A percentile compares a stretch with the other conserved stretches of the same genome.
Evolutionary conservation across 2,113 vertebrate genomes (phyloP).

Genomic region (Stigmatopora nigra): DNA sequence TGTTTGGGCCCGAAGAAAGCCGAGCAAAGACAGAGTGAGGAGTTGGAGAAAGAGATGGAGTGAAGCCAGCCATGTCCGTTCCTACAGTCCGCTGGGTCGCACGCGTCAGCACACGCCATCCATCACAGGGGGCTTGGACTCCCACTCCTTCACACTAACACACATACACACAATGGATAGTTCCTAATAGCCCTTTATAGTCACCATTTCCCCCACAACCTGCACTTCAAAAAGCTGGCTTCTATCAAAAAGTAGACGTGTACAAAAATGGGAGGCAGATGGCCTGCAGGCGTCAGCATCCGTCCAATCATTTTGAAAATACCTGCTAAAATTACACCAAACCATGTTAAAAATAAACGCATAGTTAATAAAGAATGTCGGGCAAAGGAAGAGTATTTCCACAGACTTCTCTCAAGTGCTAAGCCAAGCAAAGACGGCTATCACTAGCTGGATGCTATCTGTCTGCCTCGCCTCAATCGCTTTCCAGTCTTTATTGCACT

Average conservation of each 20-base stretch:
- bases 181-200: constrained; percentile 63
- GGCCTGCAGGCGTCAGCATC: not conserved
- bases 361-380: constrained; percentile 9
- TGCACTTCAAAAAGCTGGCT: constrained; percentile 33
- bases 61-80: constrained; percentile 66
- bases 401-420: constrained; percentile 50
- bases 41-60: constrained; percentile 43
- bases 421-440: constrained; percentile 60
- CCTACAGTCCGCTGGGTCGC: constrained; percentile 63
- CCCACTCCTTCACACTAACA: constrained; percentile 28
- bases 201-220: constrained; percentile 57
- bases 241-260: constrained; percentile 30
- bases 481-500: constrained; percentile 63
- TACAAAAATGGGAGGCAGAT: not conserved
- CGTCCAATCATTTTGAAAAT: not conserved
- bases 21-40: constrained; percentile 53
- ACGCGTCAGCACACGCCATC: constrained; percentile 65
- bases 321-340: not conserved
- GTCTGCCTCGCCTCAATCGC: constrained; percentile 62
- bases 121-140: constrained; percentile 53
- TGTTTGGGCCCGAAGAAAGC: constrained; percentile 61
- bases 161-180: constrained; percentile 11
- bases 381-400: constrained; percentile 28
- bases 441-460: constrained; percentile 58
- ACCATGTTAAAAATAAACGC: not conserved